These are phyloP conservation scores for Eulemur coronatus DNA, from an alignment of 2,797 vertebrate species.

Conservation along the genomic window DNA sequence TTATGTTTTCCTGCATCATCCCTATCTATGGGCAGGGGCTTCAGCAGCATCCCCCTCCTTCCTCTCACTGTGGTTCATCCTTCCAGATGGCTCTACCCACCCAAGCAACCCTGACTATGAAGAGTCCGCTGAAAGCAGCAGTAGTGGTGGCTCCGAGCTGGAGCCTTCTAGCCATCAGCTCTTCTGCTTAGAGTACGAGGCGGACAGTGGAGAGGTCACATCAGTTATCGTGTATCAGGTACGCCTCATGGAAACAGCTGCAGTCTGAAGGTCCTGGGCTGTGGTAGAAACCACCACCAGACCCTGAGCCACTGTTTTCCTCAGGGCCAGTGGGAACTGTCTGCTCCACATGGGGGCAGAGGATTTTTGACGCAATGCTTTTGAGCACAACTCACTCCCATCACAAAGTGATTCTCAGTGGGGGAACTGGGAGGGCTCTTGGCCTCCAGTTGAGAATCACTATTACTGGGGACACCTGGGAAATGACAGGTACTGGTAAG, in stretches of 20 bases:
- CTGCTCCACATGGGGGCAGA: neutral
- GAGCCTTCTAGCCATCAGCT: slow-evolving; percentile 88
- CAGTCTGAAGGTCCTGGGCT: neutral
- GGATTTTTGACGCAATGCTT: neutral
- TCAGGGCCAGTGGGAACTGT: slow-evolving; percentile 37
- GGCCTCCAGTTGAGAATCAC: neutral
- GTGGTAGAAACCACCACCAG: neutral
- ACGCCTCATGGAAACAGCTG: slow-evolving; percentile 31
- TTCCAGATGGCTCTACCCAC: slow-evolving; percentile 59
- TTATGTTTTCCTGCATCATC: neutral
- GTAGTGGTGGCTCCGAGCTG: slow-evolving; percentile 88
- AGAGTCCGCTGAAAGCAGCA: slow-evolving; percentile 91
- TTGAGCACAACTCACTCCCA: neutral
- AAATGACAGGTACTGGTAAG: neutral
- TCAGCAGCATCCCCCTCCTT: neutral
- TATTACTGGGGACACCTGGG: slow-evolving; percentile 37
- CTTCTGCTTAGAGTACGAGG: slow-evolving; percentile 96
- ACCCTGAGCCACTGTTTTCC: neutral
- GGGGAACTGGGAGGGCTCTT: neutral
- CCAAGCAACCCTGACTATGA: slow-evolving; percentile 85
- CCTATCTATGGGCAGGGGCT: neutral
- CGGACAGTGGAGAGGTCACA: slow-evolving; percentile 90
- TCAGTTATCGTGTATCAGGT: slow-evolving; percentile 95
- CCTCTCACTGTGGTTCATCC: slow-evolving; percentile 61
- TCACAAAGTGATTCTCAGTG: neutral